These are phyloP conservation scores for Seriola dumerili DNA, from an alignment of 2,113 vertebrate genomes.

Conservation along the genomic window DNA sequence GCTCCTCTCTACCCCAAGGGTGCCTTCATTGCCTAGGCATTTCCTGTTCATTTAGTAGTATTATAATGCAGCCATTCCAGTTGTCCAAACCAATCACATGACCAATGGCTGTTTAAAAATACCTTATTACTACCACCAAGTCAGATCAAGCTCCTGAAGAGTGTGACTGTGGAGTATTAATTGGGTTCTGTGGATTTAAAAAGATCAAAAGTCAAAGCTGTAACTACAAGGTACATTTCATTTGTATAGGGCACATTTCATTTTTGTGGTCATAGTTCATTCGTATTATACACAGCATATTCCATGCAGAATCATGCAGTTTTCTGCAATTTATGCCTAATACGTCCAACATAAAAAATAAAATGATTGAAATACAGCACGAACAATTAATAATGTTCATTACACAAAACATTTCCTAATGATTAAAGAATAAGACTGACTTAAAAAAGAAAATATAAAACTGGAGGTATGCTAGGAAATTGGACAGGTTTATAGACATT, in stretches of 20 bases:
- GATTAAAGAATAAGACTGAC: too few species aligned
- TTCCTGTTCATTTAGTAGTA: constrained; percentile 16
- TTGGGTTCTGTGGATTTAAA: background rate
- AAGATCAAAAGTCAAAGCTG: background rate
- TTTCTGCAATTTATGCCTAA: too few species aligned
- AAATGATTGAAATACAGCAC: too few species aligned
- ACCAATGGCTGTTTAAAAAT: background rate
- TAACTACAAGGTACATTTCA: background rate
- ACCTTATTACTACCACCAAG: background rate
- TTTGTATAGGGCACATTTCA: too few species aligned
- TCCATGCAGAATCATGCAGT: too few species aligned
- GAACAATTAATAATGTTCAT: too few species aligned
- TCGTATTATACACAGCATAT: too few species aligned
- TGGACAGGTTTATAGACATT: background rate
- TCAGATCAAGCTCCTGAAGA: background rate
- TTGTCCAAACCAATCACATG: constrained; percentile 35
- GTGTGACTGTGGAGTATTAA: background rate
- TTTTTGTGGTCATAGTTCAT: too few species aligned
- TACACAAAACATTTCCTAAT: too few species aligned
- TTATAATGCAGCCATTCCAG: constrained; percentile 11
- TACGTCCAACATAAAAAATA: too few species aligned
- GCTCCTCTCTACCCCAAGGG: background rate
- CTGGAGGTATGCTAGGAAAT: too few species aligned
- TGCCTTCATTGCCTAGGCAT: constrained; percentile 12
- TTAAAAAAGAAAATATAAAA: too few species aligned